These are phyloP conservation scores for Phragmatobia fuliginosa DNA, from an alignment of 2,888 invertebrate genomes.

Conservation along the genomic window DNA sequence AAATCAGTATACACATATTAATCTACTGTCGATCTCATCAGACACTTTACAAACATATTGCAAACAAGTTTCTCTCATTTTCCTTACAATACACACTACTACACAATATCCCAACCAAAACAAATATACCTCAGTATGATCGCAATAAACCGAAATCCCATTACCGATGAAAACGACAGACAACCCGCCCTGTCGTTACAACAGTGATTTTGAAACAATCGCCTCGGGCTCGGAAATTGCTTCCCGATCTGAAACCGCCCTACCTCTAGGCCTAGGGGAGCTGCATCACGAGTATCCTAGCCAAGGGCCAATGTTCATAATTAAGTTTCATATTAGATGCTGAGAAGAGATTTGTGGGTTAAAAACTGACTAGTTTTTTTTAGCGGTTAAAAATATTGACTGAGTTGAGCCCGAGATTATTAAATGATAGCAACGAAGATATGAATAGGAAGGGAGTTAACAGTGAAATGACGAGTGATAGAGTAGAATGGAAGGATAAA, in stretches of 20 bases:
- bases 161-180: conserved; percentile 55
- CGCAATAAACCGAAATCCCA: conserved; percentile 50
- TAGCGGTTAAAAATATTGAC: too few relatives aligned
- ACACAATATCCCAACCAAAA: conserved; percentile 9
- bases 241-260: conserved; percentile 56
- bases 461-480: too few relatives aligned
- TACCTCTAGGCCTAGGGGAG: conserved; percentile 20
- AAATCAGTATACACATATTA: too few relatives aligned
- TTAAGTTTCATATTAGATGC: conserved; percentile 19
- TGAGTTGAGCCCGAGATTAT: too few relatives aligned
- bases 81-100: neutral
- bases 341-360: conserved; percentile 6
- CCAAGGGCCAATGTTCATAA: conserved; percentile 16
- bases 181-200: conserved; percentile 52
- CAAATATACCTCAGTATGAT: conserved; percentile 19
- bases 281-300: conserved; percentile 16
- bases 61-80: too few relatives aligned
- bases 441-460: too few relatives aligned
- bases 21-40: too few relatives aligned
- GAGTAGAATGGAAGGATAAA: too few relatives aligned
- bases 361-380: neutral
- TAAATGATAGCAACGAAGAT: too few relatives aligned
- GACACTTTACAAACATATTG: too few relatives aligned
- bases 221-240: conserved; percentile 81
- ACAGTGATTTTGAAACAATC: conserved; percentile 64